These are phyloP conservation scores for Dioctria rufipes DNA, from an alignment of 2,888 invertebrate species.

Conservation along the genomic window DNA sequence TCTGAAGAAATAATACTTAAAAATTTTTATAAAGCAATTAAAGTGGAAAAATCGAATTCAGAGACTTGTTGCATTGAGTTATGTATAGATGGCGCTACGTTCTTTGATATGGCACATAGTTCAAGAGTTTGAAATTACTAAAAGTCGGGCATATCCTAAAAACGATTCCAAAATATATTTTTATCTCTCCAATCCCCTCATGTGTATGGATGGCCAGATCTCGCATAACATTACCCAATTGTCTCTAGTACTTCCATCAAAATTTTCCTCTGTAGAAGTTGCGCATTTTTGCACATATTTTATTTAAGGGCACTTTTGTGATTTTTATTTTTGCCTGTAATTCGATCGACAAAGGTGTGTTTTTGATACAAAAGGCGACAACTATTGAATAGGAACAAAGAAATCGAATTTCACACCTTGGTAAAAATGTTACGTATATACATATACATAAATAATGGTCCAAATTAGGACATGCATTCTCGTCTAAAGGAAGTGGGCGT, in stretches of 20 bases:
- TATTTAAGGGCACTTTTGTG: slow-evolving; percentile 20
- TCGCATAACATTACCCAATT: too few species aligned
- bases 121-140: too few species aligned
- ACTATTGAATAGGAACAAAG: slow-evolving; percentile 13
- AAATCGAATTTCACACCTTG: slow-evolving; percentile 32
- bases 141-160: not conserved
- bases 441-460: not conserved
- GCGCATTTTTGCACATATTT: slow-evolving; percentile 44
- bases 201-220: too few species aligned
- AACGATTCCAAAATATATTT: not conserved
- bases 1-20: too few species aligned
- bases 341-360: slow-evolving; percentile 26
- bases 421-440: not conserved
- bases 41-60: too few species aligned
- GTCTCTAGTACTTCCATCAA: not conserved
- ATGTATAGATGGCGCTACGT: too few species aligned
- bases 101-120: too few species aligned
- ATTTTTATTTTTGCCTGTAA: slow-evolving; percentile 36
- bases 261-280: slow-evolving; percentile 3
- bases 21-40: too few species aligned
- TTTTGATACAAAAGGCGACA: not conserved
- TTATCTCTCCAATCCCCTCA: too few species aligned
- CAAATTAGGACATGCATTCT: slow-evolving; percentile 38
- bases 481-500: slow-evolving; percentile 46
- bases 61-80: too few species aligned